Conservation (phyloP, 2,113 vertebrate genomes). For the Patagioenas fasciata region DNA sequence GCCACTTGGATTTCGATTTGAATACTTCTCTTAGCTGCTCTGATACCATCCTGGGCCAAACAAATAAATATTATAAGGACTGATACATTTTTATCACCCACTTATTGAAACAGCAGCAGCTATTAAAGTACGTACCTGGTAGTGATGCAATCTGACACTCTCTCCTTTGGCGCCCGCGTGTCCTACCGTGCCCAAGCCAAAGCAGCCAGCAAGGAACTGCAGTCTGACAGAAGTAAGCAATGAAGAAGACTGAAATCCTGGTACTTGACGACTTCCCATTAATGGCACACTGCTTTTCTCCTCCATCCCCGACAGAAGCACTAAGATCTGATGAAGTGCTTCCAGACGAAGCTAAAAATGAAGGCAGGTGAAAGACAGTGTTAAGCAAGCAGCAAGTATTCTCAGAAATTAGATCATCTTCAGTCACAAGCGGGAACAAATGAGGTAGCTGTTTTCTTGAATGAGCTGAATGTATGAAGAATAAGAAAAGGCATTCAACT, state of each 20-base stretch:
- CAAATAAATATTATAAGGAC: neutral
- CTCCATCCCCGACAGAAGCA: conserved; percentile 95
- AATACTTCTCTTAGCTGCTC: conserved; percentile 90
- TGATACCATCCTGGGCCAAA: conserved; percentile 87
- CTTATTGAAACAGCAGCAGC: neutral
- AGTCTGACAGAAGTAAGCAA: conserved; percentile 94
- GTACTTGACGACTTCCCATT: conserved; percentile 68
- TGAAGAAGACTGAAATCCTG: conserved; percentile 87
- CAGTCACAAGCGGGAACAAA: neutral
- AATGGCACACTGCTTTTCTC: conserved; percentile 86
- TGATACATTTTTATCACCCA: neutral
- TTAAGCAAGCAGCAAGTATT: neutral
- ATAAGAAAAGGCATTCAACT: neutral
- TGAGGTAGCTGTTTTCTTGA: neutral
- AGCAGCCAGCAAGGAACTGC: conserved; percentile 96
- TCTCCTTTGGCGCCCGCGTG: conserved; percentile 86
- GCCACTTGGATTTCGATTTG: conserved; percentile 95
- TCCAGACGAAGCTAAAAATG: conserved; percentile 88
- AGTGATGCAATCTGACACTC: conserved; percentile 92
- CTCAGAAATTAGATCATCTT: neutral
- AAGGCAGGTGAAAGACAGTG: conserved; percentile 12
- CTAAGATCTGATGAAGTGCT: conserved; percentile 95
- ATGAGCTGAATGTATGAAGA: neutral
- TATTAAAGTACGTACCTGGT: conserved; percentile 80
- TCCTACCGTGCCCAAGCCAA: conserved; percentile 90